Base-by-base conservation (phyloP, 2,888 invertebrate species). In the Magallana nippona region DNA sequence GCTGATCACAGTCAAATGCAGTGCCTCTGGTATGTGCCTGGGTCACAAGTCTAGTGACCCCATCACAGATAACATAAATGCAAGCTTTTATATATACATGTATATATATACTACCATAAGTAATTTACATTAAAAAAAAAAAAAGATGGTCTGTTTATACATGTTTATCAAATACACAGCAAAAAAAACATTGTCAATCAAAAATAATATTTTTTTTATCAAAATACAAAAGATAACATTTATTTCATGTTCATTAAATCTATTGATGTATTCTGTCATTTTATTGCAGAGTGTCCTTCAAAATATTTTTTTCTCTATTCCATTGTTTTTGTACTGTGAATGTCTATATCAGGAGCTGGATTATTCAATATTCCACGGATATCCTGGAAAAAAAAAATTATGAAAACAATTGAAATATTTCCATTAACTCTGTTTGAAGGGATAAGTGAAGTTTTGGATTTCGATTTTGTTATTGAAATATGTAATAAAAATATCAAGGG, bases 261-360 rank as follows among this genome's bases (percentile, higher is more conserved):
- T 27, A 13, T 27, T 27, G 27, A 22, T 60, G n/a, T n/a, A 60
- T 17, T 60, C 17, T 22, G 27, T 22, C 2, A 22, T 15, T 71
- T 22, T 27, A 27, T 32, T 11, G 19, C 71, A 71, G 44, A 44
- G 11, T 32, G 19, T n/a, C 60, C 71, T 27, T 71, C 11, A 71
- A 71, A 44, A 32, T 15, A 71, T 71, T 32, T 27, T 15, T 5
- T 19, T 71, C 15, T 27, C 71, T 87, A 90, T 63, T 90, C 90
- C 81, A 88, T 83, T 27, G 91, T 91, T 82, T 91, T 91, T 56
- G 89, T 90, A 62, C 91, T 91, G 83, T 88, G 88, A 10, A 87
- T 81, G 83, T 91, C 91, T 56, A 89, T 78, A 55, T 90, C 89
- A 55, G 82, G 60, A 13, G 78, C 71, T 56, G 87, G 86, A 77